phyloP scores from a whole-genome alignment of 2,888 invertebrate species.

The Lithophane semibrunnea region DNA sequence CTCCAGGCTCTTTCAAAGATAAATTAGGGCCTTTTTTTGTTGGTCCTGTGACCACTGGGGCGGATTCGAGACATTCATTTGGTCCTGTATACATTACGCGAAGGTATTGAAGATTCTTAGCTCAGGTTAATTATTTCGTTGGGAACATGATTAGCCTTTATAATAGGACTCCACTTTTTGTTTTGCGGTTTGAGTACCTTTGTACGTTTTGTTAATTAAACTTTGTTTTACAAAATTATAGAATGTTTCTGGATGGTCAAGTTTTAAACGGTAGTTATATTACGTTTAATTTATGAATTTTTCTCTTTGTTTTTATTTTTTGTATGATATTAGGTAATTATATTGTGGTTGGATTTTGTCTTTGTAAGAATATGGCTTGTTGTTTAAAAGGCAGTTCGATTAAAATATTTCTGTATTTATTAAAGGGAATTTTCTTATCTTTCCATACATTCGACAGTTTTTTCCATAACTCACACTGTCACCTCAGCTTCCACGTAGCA shows the following conservation, averaged over 20 bases:
- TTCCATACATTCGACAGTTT: neutral
- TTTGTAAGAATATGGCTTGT: neutral
- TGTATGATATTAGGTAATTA: neutral
- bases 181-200: conserved; percentile 60
- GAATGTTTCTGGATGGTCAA: conserved; percentile 49
- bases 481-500: neutral
- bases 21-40: conserved; percentile 79
- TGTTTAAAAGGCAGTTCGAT: neutral
- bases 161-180: conserved; percentile 62
- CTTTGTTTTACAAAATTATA: conserved; percentile 60
- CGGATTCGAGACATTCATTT: conserved; percentile 73
- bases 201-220: conserved; percentile 65
- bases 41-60: conserved; percentile 73
- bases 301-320: neutral
- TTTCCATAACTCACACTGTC: neutral
- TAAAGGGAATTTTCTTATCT: neutral
- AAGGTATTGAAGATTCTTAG: conserved; percentile 71
- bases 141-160: conserved; percentile 67
- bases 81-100: conserved; percentile 73
- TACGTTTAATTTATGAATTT: conserved; percentile 42
- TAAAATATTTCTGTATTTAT: neutral
- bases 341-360: neutral
- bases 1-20: conserved; percentile 74
- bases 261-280: conserved; percentile 59
- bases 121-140: conserved; percentile 73